A percentile compares a stretch with the other conserved stretches of the same genome.
phyloP scores from a whole-genome alignment of 2,888 invertebrate genomes.

The Sepioteuthis lessoniana region DNA sequence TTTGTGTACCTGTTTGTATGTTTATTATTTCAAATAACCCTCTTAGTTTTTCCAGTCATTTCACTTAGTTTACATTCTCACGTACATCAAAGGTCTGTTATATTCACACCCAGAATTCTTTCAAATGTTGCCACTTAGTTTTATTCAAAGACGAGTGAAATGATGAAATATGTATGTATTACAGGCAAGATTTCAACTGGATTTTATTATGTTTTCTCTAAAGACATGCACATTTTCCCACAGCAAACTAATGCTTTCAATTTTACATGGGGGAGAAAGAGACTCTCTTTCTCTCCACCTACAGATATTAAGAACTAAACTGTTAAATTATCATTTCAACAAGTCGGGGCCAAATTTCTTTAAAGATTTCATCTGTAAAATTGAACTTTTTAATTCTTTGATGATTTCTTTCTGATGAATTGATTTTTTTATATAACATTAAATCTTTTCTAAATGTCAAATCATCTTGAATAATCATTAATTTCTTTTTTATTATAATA shows the following conservation, averaged over 20 bases:
- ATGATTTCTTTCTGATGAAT: neutral
- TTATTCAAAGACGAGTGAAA: neutral
- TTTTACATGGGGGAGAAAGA: neutral
- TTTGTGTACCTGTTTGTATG: neutral
- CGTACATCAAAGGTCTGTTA: neutral
- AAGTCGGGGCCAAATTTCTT: neutral
- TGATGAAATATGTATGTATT: conserved; percentile 33
- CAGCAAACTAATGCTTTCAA: neutral
- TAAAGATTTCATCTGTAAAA: neutral
- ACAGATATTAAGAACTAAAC: neutral
- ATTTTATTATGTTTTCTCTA: neutral
- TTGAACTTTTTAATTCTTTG: neutral
- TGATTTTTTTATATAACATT: too few relatives aligned
- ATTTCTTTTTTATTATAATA: too few relatives aligned
- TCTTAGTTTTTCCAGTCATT: neutral
- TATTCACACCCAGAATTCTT: conserved; percentile 33
- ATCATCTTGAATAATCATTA: too few relatives aligned
- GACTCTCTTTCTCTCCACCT: neutral
- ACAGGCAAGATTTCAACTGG: neutral
- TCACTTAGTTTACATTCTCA: neutral
- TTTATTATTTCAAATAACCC: neutral
- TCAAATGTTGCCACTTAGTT: neutral
- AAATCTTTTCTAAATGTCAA: too few relatives aligned
- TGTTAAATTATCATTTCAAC: neutral
- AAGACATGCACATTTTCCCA: conserved; percentile 11